phyloP scores from a whole-genome alignment of 1,140 invertebrate species.

The Danaus plexippus region DNA sequence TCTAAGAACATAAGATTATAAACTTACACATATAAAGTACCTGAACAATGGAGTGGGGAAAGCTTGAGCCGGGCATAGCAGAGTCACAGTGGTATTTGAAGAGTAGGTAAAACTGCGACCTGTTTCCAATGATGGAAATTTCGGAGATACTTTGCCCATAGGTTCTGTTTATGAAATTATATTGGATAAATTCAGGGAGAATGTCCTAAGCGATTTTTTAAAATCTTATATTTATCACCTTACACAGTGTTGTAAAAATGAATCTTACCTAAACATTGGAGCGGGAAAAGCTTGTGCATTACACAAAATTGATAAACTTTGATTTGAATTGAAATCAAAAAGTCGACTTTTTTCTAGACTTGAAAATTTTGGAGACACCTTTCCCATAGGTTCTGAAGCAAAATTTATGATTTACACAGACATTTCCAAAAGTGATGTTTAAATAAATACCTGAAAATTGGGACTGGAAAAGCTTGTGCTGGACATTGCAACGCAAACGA shows the following conservation, averaged over 20 bases:
- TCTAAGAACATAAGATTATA: constrained; percentile 71
- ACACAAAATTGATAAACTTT: constrained; percentile 57
- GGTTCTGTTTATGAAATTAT: constrained; percentile 67
- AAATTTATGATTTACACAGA: constrained; percentile 18
- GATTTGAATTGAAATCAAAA: constrained; percentile 63
- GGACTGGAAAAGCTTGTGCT: constrained; percentile 80
- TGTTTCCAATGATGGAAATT: constrained; percentile 72
- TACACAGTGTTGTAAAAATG: neutral
- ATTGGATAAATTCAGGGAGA: neutral
- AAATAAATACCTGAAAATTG: constrained; percentile 76
- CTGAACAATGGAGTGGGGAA: constrained; percentile 73
- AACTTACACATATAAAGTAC: constrained; percentile 45
- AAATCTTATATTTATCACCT: constrained; percentile 1
- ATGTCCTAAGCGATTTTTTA: constrained; percentile 4
- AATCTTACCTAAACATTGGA: constrained; percentile 72
- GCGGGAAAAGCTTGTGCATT: constrained; percentile 77
- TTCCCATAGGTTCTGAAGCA: constrained; percentile 71
- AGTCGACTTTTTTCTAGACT: constrained; percentile 76
- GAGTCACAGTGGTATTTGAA: constrained; percentile 55
- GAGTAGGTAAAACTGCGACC: constrained; percentile 73
- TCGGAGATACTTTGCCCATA: constrained; percentile 73
- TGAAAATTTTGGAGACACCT: constrained; percentile 77
- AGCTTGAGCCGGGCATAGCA: constrained; percentile 78
- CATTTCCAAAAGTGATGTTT: constrained; percentile 1
- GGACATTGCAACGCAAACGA: constrained; percentile 76